These are phyloP conservation scores for Kryphioiulus occultus DNA, from an alignment of 2,888 invertebrate genomes.

Conservation along the genomic window DNA sequence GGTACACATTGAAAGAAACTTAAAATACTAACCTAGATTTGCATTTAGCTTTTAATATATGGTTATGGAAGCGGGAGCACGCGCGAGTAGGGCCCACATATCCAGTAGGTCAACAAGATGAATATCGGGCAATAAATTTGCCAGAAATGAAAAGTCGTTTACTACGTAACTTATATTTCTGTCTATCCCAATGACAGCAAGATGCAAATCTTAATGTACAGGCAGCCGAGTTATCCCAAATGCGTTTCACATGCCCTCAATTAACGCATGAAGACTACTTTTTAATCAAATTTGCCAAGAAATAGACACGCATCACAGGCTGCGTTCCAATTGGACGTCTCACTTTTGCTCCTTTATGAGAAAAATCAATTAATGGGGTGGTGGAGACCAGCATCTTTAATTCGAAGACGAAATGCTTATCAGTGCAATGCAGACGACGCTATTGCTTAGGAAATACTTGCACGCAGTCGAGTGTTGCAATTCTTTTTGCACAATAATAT, in stretches of 20 bases:
- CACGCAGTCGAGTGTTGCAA: neutral
- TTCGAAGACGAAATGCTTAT: neutral
- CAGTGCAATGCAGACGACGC: conserved; percentile 5
- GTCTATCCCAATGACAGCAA: conserved; percentile 2
- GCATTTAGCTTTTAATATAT: neutral
- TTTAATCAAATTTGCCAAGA: conserved; percentile 36
- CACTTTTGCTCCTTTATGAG: neutral
- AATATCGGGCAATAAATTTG: neutral
- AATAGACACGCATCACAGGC: neutral
- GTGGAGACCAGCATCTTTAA: conserved; percentile 27
- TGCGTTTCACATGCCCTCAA: neutral
- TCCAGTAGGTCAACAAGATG: conserved; percentile 28
- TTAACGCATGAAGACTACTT: neutral
- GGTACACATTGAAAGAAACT: neutral
- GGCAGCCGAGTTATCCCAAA: neutral
- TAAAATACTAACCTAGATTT: neutral
- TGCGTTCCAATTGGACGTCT: conserved; percentile 10
- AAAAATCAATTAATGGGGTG: conserved; percentile 27
- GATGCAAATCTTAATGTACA: neutral
- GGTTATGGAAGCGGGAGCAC: neutral
- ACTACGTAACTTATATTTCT: neutral
- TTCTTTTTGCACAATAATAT: conserved; percentile 33
- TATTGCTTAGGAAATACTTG: neutral
- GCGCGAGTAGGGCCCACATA: neutral
- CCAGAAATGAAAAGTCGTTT: neutral